Percentiles rank a stretch among this genome's conserved stretches.
Conservation (phyloP, 2,113 vertebrate genomes). For the Muntiacus reevesi region DNA sequence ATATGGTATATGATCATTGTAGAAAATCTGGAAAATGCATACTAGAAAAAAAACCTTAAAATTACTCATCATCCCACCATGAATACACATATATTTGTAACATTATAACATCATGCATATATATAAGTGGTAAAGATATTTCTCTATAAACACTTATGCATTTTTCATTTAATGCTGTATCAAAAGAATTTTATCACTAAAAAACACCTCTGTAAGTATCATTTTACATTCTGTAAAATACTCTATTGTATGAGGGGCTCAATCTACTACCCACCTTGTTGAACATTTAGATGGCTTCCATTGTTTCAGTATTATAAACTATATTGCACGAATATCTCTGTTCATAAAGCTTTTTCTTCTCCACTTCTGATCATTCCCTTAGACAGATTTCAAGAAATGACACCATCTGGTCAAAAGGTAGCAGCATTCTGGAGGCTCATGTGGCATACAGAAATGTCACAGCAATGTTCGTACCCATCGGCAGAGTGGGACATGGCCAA, state of each 20-base stretch:
- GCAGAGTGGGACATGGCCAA: neutral
- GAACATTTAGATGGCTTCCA: neutral
- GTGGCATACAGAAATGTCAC: neutral
- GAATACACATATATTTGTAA: neutral
- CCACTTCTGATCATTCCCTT: neutral
- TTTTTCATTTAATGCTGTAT: neutral
- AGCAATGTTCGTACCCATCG: neutral
- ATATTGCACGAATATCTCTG: neutral
- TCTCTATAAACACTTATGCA: neutral
- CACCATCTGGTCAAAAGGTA: constrained; percentile 27
- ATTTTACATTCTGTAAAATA: neutral
- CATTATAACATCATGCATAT: neutral
- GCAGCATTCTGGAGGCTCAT: neutral
- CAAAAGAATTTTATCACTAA: neutral
- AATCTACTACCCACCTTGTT: neutral
- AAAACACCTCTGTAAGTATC: neutral
- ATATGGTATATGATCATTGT: neutral
- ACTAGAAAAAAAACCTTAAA: neutral
- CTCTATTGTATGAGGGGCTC: neutral
- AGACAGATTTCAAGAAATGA: constrained; percentile 31
- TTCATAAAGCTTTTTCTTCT: neutral
- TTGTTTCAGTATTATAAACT: neutral
- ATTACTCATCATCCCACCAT: neutral
- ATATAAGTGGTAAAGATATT: neutral
- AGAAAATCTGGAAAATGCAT: neutral